Evolutionary conservation across 1,140 invertebrate species (phyloP), one percentile per base, ranked within the genome.

Genomic region (Drosophila athabasca): DNA sequence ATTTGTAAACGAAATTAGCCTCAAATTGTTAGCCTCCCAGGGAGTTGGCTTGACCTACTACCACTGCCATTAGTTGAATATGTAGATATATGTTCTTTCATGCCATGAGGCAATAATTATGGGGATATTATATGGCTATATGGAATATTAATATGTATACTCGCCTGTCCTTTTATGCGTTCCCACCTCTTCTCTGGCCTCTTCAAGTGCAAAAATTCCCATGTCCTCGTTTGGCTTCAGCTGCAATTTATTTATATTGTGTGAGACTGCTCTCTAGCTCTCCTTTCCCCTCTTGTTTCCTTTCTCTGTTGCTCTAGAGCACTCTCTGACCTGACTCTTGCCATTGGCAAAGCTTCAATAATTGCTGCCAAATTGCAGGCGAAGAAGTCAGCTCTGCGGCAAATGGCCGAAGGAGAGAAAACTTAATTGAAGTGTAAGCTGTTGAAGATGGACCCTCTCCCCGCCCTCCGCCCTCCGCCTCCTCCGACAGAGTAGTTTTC

Each of bases 401-500:
- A 79, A 64, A 65, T 76, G 76, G 70, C 80, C 75, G 65, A 29
- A 26, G 57, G 35, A 53, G 59, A 60, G 60, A 67, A 73, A 79
- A 82, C 79, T 87, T 87, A 87, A 87, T 87, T 87, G 83, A 88
- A 87, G 82, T 87, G 78, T 88, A 78, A 87, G 82, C 82, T 68
- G 59, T 81, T 76, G 45, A 76, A 85, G 81, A 85, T 84, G 76
- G 78, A 83, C 65, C n/a, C 9, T 9, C 76, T 67, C 76, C 55
- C 76, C 35, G 17, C 17, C 15, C 39, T n/a, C 35, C 35, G 81
- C 72, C 76, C 52, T 69, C 35, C 22, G 22, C 15, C 39, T 13
- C 7, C 22, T 19, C 43, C 61, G 43, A 31, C 6, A 24, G n/a
- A 29, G 11, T 17, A 35, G 31, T 35, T 26, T 17, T 19, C 29